These are phyloP conservation scores for Agrenia bidenticulata DNA, from an alignment of 2,888 invertebrate genomes.

Conservation along the genomic window DNA sequence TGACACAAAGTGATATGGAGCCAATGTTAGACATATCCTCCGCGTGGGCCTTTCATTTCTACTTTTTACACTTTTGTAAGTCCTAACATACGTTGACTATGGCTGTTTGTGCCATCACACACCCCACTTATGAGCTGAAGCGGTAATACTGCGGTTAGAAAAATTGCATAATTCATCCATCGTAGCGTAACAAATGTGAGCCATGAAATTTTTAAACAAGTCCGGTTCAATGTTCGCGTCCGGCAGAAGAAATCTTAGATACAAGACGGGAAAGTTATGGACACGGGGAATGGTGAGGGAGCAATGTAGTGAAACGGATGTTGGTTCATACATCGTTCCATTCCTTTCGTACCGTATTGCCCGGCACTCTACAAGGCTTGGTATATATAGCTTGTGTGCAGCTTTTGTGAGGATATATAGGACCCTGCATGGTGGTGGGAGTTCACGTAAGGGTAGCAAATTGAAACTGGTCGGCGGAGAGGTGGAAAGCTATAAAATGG, in stretches of 20 bases:
- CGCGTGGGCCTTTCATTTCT: no score
- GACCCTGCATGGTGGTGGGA: neutral
- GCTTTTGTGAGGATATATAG: no score
- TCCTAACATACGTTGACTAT: no score
- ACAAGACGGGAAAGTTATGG: slow-evolving; percentile 6
- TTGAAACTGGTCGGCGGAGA: slow-evolving; percentile 1
- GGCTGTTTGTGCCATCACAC: no score
- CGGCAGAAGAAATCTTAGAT: neutral
- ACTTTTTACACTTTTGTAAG: no score
- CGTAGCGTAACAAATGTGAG: slow-evolving; percentile 8
- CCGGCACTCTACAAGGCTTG: no score
- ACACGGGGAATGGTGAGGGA: neutral
- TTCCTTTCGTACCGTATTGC: no score
- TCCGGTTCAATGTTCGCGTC: slow-evolving; percentile 12
- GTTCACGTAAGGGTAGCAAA: slow-evolving; percentile 1
- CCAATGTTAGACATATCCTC: no score
- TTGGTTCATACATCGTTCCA: neutral
- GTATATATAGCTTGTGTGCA: no score
- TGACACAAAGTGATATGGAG: no score
- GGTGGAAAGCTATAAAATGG: slow-evolving; percentile 18
- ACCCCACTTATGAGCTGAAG: no score
- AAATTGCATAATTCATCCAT: slow-evolving; percentile 14
- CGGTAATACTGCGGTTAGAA: neutral
- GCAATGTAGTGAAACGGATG: slow-evolving; percentile 19
- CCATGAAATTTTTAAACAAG: slow-evolving; percentile 20